Conservation (phyloP, 1,140 invertebrate genomes). For the Plutomurus gul region DNA sequence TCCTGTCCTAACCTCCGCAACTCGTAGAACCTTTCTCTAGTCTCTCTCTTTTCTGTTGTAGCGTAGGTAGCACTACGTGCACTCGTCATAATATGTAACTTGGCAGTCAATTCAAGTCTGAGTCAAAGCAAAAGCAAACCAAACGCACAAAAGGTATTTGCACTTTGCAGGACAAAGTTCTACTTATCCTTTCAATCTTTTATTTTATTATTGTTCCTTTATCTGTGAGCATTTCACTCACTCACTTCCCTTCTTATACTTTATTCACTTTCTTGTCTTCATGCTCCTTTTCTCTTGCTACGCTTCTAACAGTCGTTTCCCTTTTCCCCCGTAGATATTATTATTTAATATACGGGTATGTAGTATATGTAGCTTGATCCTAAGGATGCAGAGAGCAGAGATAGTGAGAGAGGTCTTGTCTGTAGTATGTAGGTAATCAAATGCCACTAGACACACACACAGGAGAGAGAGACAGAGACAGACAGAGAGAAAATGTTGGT, state of each 20-base stretch:
- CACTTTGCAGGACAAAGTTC: conserved; percentile 14
- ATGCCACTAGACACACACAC: too few species aligned
- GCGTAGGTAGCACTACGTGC: too few species aligned
- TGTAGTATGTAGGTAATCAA: too few species aligned
- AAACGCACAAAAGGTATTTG: conserved; percentile 23
- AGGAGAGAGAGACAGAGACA: too few species aligned
- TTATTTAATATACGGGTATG: not conserved
- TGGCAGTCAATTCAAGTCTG: not conserved
- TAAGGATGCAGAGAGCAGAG: not conserved
- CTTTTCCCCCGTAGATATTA: too few species aligned
- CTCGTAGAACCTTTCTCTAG: not conserved
- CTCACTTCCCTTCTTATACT: conserved; percentile 9
- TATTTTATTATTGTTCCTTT: conserved; percentile 1
- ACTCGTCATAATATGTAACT: too few species aligned
- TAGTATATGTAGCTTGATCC: not conserved
- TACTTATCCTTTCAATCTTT: conserved; percentile 11
- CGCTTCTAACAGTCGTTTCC: not conserved
- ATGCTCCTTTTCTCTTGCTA: not conserved
- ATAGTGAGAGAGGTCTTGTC: too few species aligned
- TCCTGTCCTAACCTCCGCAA: conserved; percentile 7
- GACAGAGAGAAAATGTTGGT: too few species aligned
- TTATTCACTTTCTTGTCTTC: not conserved
- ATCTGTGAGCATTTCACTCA: not conserved
- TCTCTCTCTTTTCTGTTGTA: too few species aligned
- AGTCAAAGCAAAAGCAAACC: not conserved